Evolutionary conservation across 2,113 vertebrate species (phyloP).

Genomic region (Anser brachyrhynchus): DNA sequence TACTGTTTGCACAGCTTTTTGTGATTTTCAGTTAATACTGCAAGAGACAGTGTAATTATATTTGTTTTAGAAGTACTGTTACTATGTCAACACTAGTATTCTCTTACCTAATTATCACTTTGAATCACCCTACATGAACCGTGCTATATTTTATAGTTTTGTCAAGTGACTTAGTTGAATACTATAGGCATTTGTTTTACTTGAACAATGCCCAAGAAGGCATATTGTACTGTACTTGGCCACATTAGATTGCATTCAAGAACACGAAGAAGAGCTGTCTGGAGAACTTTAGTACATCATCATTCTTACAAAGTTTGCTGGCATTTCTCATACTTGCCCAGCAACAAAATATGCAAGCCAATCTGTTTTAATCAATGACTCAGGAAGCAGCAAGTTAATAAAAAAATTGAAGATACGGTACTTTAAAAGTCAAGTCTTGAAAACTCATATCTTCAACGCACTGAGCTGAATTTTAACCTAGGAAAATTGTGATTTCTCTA

Average conservation of each 20-base stretch:
- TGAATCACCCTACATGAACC: neutral
- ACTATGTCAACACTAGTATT: neutral
- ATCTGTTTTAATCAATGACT: neutral
- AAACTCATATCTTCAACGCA: neutral
- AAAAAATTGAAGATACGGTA: neutral
- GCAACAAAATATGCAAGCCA: neutral
- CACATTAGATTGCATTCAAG: neutral
- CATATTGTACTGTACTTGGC: neutral
- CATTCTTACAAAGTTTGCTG: neutral
- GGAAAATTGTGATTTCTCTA: neutral
- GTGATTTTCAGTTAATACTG: neutral
- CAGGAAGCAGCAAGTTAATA: constrained; percentile 1
- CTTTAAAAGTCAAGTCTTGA: neutral
- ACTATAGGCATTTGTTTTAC: neutral
- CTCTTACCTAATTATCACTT: neutral
- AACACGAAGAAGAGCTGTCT: neutral
- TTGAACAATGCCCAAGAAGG: neutral
- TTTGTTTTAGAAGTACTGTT: neutral
- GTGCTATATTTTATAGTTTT: neutral
- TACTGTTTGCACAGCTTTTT: neutral
- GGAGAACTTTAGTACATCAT: neutral
- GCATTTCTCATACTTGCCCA: neutral
- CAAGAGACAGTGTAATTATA: neutral
- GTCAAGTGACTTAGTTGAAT: neutral
- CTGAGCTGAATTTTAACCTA: neutral